Conservation (phyloP, 1,140 invertebrate genomes). For the Ceratosolen fusciceps region DNA sequence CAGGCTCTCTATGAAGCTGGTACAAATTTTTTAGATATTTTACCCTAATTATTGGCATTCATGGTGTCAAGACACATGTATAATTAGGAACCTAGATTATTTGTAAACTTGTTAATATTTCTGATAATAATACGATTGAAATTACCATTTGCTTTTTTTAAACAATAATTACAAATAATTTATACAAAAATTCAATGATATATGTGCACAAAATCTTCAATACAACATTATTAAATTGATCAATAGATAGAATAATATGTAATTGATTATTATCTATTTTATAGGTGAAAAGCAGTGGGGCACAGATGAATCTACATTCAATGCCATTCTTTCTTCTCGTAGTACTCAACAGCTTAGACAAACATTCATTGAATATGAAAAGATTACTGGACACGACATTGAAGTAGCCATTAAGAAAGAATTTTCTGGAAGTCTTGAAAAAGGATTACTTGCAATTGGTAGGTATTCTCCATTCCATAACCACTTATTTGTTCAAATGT, state of each 20-base stretch:
- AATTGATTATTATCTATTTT: slow-evolving; percentile 35
- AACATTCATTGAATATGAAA: slow-evolving; percentile 77
- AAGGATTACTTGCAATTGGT: slow-evolving; percentile 78
- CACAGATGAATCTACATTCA: slow-evolving; percentile 82
- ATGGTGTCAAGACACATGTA: too few species aligned
- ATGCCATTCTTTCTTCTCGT: slow-evolving; percentile 75
- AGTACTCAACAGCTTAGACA: slow-evolving; percentile 77
- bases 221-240: neutral
- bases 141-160: too few species aligned
- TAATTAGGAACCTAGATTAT: too few species aligned
- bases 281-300: slow-evolving; percentile 76
- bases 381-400: slow-evolving; percentile 77
- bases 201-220: neutral
- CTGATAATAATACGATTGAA: too few species aligned
- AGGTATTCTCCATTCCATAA: slow-evolving; percentile 46
- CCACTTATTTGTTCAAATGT: neutral
- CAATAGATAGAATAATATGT: neutral
- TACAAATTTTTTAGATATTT: slow-evolving; percentile 62
- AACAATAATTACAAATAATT: too few species aligned
- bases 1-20: slow-evolving; percentile 75
- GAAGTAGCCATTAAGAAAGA: slow-evolving; percentile 80
- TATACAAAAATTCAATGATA: too few species aligned
- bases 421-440: slow-evolving; percentile 79
- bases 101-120: too few species aligned
- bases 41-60: too few species aligned